These are phyloP conservation scores for Ceratothoa steindachneri DNA, from an alignment of 2,888 invertebrate species.

Conservation along the genomic window DNA sequence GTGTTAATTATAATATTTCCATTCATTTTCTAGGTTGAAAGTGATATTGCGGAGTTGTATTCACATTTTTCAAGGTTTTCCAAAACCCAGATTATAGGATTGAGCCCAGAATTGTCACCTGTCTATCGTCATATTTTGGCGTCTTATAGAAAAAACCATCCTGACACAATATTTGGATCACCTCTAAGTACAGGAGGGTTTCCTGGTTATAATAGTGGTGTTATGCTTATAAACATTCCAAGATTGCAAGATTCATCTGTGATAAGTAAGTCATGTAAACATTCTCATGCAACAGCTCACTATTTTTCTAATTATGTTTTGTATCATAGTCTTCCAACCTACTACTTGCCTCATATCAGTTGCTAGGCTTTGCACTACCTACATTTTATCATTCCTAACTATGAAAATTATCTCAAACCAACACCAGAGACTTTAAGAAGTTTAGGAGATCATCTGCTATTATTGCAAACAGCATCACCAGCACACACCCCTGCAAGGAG, in stretches of 20 bases:
- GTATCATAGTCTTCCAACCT: too few relatives aligned
- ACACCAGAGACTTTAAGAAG: too few relatives aligned
- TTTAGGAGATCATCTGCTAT: too few relatives aligned
- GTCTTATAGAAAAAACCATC: slow-evolving; percentile 57
- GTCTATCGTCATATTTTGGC: slow-evolving; percentile 72
- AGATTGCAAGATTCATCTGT: slow-evolving; percentile 62
- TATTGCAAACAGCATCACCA: too few relatives aligned
- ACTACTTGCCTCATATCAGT: too few relatives aligned
- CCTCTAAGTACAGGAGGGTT: slow-evolving; percentile 53
- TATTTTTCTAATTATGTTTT: too few relatives aligned
- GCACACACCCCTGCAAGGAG: too few relatives aligned
- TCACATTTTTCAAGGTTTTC: slow-evolving; percentile 65
- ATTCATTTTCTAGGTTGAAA: slow-evolving; percentile 31
- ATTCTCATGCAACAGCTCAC: too few relatives aligned
- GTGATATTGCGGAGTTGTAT: slow-evolving; percentile 64
- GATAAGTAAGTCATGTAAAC: slow-evolving; percentile 23
- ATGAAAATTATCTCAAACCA: too few relatives aligned
- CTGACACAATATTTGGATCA: slow-evolving; percentile 18
- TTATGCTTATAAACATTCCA: slow-evolving; percentile 67
- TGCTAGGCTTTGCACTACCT: too few relatives aligned
- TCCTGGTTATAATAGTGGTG: slow-evolving; percentile 78
- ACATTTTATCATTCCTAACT: too few relatives aligned
- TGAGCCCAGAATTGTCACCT: slow-evolving; percentile 70
- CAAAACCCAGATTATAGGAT: slow-evolving; percentile 63
- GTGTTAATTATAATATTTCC: too few relatives aligned